Base-by-base conservation (phyloP, 2,888 invertebrate genomes). In the Coremacera marginata region DNA sequence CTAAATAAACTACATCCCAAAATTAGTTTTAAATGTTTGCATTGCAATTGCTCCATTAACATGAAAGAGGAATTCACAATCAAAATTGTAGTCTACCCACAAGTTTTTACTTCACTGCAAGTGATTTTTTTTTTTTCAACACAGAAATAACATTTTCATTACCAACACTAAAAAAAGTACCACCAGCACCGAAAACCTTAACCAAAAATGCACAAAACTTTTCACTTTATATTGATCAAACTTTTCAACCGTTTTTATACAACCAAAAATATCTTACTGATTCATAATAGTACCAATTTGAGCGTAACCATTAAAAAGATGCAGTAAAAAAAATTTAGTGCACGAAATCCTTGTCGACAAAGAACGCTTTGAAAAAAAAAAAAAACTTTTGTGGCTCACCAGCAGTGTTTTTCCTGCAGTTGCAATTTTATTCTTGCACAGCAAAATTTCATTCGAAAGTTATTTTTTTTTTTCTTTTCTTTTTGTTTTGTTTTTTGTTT, bases 181-280 rank as follows among this genome's bases (percentile, higher is more conserved):
- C 27, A 55, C 1, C 19, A 60, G 16, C 60, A 60, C 14, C 0
- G 27, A 60, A 16, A 25, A 55, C n/a, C 55, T 5, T 22, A 55
- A 19, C 19, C 55, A 25, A 25, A 25, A 57, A 25, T 22, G 2
- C 8, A 22, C 25, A 60, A 60, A 60, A 60, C 25, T 60, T 60
- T 22, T 60, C 25, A 60, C 5, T 60, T 60, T 27, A 60, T 67
- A 67, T 67, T 67, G 67, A 37, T 67, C 67, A 67, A 67, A 67
- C 67, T 67, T 67, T 67, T 34, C 34, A 37, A 67, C 34, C 16
- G n/a, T n/a, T 37, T 37, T 19, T n/a, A 67, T 37, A 9, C 34
- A 67, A 67, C 34, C 34, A 67, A 67, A 67, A 37, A 67, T 19
- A 8, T 37, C 19, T 16, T 49, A 37, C 22, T 22, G 22, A 37